A percentile compares a stretch with the other conserved stretches of the same genome.
phyloP scores from a whole-genome alignment of 2,113 vertebrate genomes.

The Strix aluco region DNA sequence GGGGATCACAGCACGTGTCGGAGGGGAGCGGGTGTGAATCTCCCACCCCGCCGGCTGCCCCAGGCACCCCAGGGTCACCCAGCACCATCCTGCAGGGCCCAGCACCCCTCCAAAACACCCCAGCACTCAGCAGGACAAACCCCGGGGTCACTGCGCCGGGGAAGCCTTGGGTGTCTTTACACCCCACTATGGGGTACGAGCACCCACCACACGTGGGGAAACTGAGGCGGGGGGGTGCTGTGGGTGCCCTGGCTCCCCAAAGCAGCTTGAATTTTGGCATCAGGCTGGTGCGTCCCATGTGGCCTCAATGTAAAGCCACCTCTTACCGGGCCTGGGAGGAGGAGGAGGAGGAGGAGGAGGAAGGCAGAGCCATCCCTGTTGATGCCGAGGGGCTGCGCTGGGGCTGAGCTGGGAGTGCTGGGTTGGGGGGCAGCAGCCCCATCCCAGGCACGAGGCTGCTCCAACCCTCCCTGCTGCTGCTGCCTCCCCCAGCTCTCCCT shows the following conservation, averaged over 20 bases:
- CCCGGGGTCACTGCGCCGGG: fast-evolving
- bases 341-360: not conserved
- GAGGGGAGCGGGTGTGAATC: not conserved
- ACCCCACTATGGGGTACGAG: fast-evolving
- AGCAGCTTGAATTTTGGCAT: not conserved
- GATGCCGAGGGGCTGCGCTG: not conserved
- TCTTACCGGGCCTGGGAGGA: fast-evolving
- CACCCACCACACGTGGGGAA: not conserved
- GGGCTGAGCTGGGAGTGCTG: not conserved
- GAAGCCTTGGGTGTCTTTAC: not conserved
- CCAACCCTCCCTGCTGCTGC: not conserved
- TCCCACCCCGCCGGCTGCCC: fast-evolving
- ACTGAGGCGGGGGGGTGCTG: not conserved
- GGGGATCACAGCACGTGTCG: fast-evolving
- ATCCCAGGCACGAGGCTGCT: not conserved
- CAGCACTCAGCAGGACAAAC: not conserved
- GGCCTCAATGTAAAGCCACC: fast-evolving
- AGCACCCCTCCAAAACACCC: not conserved
- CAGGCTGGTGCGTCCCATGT: not conserved
- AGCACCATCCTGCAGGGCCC: not conserved
- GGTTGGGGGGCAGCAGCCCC: not conserved
- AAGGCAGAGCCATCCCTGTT: not conserved
- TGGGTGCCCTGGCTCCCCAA: too few relatives aligned
- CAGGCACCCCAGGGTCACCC: not conserved
- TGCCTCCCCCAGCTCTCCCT: not conserved